These are phyloP conservation scores for Corvus hawaiiensis DNA, from an alignment of 2,113 vertebrate species.

Conservation along the genomic window DNA sequence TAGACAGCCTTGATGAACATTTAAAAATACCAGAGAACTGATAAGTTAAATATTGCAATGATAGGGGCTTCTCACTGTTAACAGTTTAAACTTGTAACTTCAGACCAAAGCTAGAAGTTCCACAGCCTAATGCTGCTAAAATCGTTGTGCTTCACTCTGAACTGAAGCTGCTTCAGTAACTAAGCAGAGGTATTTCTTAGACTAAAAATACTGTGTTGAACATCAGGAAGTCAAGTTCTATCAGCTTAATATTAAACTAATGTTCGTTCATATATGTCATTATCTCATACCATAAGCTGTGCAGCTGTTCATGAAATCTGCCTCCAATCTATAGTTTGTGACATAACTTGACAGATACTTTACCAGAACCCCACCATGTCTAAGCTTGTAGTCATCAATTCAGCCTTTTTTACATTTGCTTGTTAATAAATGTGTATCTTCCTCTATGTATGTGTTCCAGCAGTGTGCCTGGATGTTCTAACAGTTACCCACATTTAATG, in stretches of 20 bases:
- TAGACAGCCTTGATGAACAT: not conserved
- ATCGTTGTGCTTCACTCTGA: not conserved
- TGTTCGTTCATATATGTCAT: not conserved
- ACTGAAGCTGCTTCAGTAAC: not conserved
- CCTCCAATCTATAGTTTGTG: not conserved
- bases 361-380: not conserved
- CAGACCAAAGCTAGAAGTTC: not conserved
- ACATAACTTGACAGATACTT: not conserved
- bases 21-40: not conserved
- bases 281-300: not conserved
- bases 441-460: not conserved
- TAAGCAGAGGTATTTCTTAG: not conserved
- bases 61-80: not conserved
- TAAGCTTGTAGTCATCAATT: not conserved
- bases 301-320: conserved; percentile 31
- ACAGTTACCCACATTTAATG: not conserved
- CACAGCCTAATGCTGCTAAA: not conserved
- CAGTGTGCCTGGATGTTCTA: not conserved
- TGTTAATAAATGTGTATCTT: not conserved
- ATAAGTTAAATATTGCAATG: not conserved
- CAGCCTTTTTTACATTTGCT: not conserved
- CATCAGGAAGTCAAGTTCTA: conserved; percentile 30
- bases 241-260: conserved; percentile 6
- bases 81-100: not conserved
- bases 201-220: conserved; percentile 6